Evolutionary conservation across 1,140 invertebrate genomes (phyloP), one percentile per base, ranked within the genome.

Genomic region (Lepidurus packardi): DNA sequence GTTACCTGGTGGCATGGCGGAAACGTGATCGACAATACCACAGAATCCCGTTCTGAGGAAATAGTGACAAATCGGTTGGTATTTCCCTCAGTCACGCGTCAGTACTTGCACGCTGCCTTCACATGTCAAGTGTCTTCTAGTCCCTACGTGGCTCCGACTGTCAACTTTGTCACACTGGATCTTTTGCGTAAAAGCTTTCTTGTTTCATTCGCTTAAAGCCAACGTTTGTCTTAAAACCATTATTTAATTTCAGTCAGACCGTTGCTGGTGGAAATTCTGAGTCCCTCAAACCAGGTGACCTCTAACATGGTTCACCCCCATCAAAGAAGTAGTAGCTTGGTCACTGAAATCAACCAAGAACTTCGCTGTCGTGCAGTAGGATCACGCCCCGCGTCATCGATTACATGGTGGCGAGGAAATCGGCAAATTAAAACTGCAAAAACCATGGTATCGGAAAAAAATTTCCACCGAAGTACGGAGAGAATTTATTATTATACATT

Each of bases 311-410:
- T 44, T 43, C 73, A 43, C 21, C 65, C 34, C 47, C 74, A 75
- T 74, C 78, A n/a, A 74, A 47, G 43, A 34, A 65, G 53, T 16
- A 65, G 53, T 21, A 65, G 53, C 53, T 87, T 96, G 34, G 94
- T 93, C 41, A 92, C 93, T 1, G 92, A 92, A 77, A 87, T 91
- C 77, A 88, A 88, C 80, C 91, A 92, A 10, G 92, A 94, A 80
- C 89, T 96, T 25, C 91, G 93, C 83, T 96, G 94, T 83, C 89
- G 91, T 81, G 91, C 92, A 34, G 89, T 89, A 0, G 94, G 94
- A 73, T 94, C 93, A 0, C 87, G 91, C 78, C 94, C 94, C 1
- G 89, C 91, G 80, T 92, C 93, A 4, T 85, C 89, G 16, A 93
- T 96, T 81, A 91, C 92, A 24, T 86, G 86, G 86, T 95, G 92